These are phyloP conservation scores for Aleadryas rufinucha DNA, from an alignment of 2,113 vertebrate species.

Conservation along the genomic window DNA sequence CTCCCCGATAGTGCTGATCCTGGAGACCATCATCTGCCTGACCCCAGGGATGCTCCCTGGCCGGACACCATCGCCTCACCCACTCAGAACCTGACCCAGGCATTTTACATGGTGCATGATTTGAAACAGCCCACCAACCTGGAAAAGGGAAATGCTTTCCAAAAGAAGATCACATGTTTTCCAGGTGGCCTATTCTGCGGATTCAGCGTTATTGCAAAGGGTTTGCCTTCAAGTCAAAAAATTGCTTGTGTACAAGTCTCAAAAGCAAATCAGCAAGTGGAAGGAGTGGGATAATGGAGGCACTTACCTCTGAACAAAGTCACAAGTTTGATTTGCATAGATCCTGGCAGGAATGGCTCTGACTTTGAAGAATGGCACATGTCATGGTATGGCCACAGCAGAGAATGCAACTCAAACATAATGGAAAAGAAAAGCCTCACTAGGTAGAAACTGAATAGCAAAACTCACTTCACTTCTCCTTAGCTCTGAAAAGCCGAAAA, in stretches of 20 bases:
- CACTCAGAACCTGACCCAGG: neutral
- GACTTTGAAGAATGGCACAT: constrained; percentile 4
- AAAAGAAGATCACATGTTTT: neutral
- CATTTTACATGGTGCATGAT: neutral
- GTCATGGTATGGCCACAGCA: neutral
- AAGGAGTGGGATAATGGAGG: neutral
- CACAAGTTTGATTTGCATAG: constrained; percentile 24
- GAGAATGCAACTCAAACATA: neutral
- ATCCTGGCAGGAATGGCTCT: neutral
- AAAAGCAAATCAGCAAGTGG: constrained; percentile 14
- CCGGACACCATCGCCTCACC: neutral
- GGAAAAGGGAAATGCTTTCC: neutral
- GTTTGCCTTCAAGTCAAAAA: constrained; percentile 16
- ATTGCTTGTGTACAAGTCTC: neutral
- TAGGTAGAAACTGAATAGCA: neutral
- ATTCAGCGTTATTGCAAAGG: neutral
- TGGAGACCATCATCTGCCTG: neutral
- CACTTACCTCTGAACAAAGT: neutral
- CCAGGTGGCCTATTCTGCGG: constrained; percentile 4
- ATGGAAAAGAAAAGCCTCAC: neutral
- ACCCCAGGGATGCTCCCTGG: neutral
- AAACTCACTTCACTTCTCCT: neutral
- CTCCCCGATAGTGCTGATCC: neutral
- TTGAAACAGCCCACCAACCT: neutral
- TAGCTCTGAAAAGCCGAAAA: neutral